Conservation (phyloP, 2,113 vertebrate genomes). For the Syngnathus floridae region DNA sequence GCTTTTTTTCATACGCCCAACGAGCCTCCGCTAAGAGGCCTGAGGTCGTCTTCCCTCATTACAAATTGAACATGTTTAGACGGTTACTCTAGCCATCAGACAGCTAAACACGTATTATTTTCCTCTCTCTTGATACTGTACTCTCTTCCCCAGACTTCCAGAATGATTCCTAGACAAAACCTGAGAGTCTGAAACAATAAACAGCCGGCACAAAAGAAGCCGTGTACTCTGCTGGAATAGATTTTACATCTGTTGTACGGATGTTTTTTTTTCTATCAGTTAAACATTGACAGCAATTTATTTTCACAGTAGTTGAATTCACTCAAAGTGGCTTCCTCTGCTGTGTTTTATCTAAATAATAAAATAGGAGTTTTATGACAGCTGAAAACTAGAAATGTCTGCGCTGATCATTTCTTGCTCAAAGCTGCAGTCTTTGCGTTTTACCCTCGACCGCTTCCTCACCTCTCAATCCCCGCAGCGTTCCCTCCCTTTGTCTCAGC, state of each 20-base stretch:
- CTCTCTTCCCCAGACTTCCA: constrained; percentile 54
- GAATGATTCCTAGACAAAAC: constrained; percentile 52
- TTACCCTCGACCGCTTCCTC: constrained; percentile 14
- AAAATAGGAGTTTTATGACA: neutral
- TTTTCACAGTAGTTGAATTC: constrained; percentile 40
- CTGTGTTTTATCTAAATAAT: neutral
- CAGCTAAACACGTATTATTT: constrained; percentile 35
- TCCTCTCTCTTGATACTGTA: constrained; percentile 58
- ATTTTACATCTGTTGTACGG: constrained; percentile 59
- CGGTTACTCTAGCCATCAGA: constrained; percentile 26
- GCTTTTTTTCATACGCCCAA: constrained; percentile 32
- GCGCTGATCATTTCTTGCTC: neutral
- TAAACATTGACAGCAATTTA: constrained; percentile 35
- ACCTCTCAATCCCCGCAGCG: neutral
- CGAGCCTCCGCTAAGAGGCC: constrained; percentile 29
- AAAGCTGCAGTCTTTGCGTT: constrained; percentile 14
- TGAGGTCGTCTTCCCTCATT: constrained; percentile 37
- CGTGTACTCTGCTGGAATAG: constrained; percentile 24
- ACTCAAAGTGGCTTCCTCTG: constrained; percentile 11
- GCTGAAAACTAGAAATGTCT: neutral
- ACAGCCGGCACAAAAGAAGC: constrained; percentile 30
- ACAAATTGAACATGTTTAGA: constrained; percentile 51
- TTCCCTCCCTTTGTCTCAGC: constrained; percentile 27
- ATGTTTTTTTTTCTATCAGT: constrained; percentile 34
- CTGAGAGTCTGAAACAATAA: constrained; percentile 58